phyloP scores from a whole-genome alignment of 2,888 invertebrate species.

The Amphipyra berbera region DNA sequence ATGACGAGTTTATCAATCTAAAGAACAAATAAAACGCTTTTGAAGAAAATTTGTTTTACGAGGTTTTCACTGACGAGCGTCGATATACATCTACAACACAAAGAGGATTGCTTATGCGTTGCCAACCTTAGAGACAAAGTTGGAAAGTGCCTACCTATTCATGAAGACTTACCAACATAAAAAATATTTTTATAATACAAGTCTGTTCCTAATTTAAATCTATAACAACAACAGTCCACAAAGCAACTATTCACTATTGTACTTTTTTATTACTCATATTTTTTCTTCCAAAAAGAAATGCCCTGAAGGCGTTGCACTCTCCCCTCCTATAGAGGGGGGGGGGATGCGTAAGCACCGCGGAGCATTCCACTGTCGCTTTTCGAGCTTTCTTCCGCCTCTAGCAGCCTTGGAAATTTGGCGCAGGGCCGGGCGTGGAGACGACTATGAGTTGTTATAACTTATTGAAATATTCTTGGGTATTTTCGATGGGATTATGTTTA shows the following conservation, averaged over 20 bases:
- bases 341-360: conserved; percentile 74
- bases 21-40: too few relatives aligned
- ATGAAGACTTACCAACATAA: neutral
- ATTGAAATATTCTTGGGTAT: neutral
- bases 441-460: neutral
- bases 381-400: conserved; percentile 85
- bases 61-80: too few relatives aligned
- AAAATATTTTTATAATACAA: neutral
- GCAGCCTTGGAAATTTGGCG: conserved; percentile 85
- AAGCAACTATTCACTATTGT: conserved; percentile 29
- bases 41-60: too few relatives aligned
- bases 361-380: conserved; percentile 89
- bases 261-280: conserved; percentile 47
- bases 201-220: conserved; percentile 16
- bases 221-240: conserved; percentile 20
- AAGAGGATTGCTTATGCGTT: too few relatives aligned
- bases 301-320: conserved; percentile 74
- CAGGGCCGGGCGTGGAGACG: conserved; percentile 67
- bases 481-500: neutral
- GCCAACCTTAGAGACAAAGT: too few relatives aligned
- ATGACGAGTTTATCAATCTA: too few relatives aligned
- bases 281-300: conserved; percentile 65
- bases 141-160: too few relatives aligned
- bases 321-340: conserved; percentile 34
- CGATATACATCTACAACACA: too few relatives aligned